Evolutionary conservation across 2,113 vertebrate genomes (phyloP).

Genomic region (Morone chrysops): DNA sequence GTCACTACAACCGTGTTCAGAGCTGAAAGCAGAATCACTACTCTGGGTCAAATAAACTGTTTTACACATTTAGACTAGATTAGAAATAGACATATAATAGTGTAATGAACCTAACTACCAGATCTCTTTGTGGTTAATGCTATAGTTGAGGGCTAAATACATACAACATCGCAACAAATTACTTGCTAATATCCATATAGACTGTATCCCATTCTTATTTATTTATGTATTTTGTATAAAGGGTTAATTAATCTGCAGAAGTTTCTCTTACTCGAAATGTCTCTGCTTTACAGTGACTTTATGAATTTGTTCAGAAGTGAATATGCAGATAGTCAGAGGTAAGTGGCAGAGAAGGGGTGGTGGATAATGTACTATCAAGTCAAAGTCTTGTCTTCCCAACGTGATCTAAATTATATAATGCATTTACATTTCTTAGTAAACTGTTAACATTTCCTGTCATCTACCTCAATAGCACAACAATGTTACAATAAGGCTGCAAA

Average conservation of each 20-base stretch:
- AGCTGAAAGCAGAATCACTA: no score
- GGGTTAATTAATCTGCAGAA: no score
- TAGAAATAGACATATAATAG: no score
- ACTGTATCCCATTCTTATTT: background rate
- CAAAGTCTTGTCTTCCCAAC: background rate
- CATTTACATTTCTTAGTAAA: background rate
- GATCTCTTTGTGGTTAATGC: no score
- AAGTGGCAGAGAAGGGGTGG: background rate
- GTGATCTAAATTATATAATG: background rate
- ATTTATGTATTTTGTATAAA: no score
- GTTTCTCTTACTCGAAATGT: background rate
- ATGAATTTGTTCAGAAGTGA: background rate
- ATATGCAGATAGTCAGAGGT: background rate
- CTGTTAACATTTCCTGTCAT: background rate
- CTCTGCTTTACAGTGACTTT: background rate
- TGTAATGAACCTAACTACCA: no score
- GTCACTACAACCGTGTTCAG: no score
- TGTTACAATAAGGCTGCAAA: background rate
- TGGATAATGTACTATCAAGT: constrained; percentile 25
- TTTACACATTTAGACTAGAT: no score
- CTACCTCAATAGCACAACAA: background rate
- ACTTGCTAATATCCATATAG: no score
- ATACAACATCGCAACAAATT: no score
- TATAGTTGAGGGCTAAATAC: no score
- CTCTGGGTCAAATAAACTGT: no score